Base-by-base conservation (phyloP, 37 sponge, comb jelly and placozoan genomes). In the Haliclona indistincta region DNA sequence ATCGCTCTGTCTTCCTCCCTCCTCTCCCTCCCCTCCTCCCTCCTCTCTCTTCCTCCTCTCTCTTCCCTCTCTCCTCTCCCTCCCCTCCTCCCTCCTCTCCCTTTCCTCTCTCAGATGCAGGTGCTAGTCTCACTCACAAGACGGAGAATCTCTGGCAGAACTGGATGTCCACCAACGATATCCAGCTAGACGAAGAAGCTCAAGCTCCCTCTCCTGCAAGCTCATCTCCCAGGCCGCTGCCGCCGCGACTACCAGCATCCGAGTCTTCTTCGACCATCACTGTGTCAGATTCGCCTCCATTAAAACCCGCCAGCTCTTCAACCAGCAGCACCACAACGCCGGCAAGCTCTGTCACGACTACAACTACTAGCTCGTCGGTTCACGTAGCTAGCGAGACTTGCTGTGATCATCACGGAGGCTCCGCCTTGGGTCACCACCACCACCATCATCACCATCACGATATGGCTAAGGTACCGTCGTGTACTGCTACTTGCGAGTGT, bases 71-170 rank as follows among this genome's bases (percentile, higher is more conserved):
- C 26, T 49, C 52, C 26, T 2, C 7, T 55, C 56, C 56, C 6
- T 55, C 26, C 2, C 56, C 56, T 55, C 56, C 56, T 7, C 56
- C n/a, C 56, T 5, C 6, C 7, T 5, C 56, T 55, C 56, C 56
- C 6, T 55, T 5, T 28, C 6, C 7, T 28, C 26, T 55, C 25
- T 43, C 19, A 67, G 36, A 25, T 64, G 37, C 26, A 25, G 64
- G n/a, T 44, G 41, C 43, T 44, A 2, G 23, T 38, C 10, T 10
- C 33, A 26, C 41, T 44, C 2, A 58, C n/a, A 58, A 58, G 25
- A 58, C 60, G 11, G 84, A 84, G 62, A 68, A 69, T 0, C 53
- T 84, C 4, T 84, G 84, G 84, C 77, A 84, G 43, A 84, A 84
- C 63, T 84, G 84, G 84, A 71, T 76, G 77, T 70, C 78, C 11